Percentiles rank a stretch among this genome's conserved stretches.
phyloP scores from a whole-genome alignment of 2,113 vertebrate genomes.

The Ceyx melanurus region DNA sequence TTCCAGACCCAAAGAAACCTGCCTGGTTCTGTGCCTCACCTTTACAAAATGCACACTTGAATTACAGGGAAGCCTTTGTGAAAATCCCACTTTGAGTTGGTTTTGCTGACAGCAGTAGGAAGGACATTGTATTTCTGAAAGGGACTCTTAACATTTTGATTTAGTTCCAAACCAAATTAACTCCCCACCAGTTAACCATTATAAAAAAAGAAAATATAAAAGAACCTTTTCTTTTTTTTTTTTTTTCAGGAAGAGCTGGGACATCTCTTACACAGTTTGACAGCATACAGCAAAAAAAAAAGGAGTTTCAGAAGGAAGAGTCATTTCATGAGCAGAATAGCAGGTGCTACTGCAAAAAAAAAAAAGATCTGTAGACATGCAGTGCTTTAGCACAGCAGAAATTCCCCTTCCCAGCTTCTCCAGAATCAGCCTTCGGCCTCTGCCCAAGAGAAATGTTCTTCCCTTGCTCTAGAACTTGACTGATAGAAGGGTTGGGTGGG shows the following conservation, averaged over 20 bases:
- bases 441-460: background rate
- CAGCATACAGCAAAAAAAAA: background rate
- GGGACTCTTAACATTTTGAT: background rate
- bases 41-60: background rate
- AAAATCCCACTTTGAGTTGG: background rate
- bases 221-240: background rate
- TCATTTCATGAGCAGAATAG: background rate
- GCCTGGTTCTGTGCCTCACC: background rate
- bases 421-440: background rate
- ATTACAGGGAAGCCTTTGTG: background rate
- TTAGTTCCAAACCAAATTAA: background rate
- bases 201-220: background rate
- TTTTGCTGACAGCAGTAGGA: background rate
- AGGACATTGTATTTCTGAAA: background rate
- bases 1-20: background rate
- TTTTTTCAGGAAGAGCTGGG: background rate
- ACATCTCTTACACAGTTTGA: background rate
- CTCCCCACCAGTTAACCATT: background rate
- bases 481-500: too few relatives aligned
- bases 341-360: background rate
- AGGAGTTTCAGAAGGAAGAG: background rate
- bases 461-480: background rate
- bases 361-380: background rate
- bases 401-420: background rate
- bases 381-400: background rate